phyloP scores from a whole-genome alignment of 1,140 invertebrate species.

The Drosophila quadrilineata region DNA sequence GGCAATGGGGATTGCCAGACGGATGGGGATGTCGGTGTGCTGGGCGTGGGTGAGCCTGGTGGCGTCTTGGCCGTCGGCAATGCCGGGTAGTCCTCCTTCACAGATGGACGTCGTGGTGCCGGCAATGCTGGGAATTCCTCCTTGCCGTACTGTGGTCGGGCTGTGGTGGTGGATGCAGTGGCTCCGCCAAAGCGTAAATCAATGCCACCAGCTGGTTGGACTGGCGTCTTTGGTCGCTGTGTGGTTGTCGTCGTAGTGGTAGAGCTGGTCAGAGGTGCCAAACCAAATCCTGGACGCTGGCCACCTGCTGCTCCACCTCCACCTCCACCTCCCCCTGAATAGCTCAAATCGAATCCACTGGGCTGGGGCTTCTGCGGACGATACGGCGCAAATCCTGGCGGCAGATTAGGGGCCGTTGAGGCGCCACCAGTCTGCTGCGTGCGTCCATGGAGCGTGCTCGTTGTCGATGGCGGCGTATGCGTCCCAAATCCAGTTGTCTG shows the following conservation, averaged over 20 bases:
- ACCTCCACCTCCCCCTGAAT: slow-evolving; percentile 43
- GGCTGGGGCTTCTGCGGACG: slow-evolving; percentile 65
- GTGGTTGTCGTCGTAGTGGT: slow-evolving; percentile 43
- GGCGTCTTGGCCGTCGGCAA: slow-evolving; percentile 53
- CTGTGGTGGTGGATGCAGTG: slow-evolving; percentile 42
- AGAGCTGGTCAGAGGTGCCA: slow-evolving; percentile 28
- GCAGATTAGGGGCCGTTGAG: slow-evolving; percentile 40
- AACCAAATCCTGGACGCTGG: slow-evolving; percentile 53
- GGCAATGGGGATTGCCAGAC: slow-evolving; percentile 61
- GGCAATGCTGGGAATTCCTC: slow-evolving; percentile 68
- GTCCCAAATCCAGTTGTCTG: neutral
- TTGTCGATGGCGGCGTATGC: neutral
- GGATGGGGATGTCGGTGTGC: slow-evolving; percentile 43
- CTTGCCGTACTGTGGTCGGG: no score
- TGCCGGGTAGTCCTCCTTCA: slow-evolving; percentile 64
- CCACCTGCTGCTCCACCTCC: slow-evolving; percentile 5
- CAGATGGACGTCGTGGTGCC: slow-evolving; percentile 53
- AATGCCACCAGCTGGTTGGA: slow-evolving; percentile 17
- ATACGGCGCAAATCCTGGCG: slow-evolving; percentile 68
- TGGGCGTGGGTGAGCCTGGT: slow-evolving; percentile 20
- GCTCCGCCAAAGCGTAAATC: slow-evolving; percentile 52
- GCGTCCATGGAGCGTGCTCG: neutral
- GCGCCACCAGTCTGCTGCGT: neutral
- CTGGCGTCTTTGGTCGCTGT: slow-evolving; percentile 27
- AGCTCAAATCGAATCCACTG: slow-evolving; percentile 71